Percentiles rank a stretch among this genome's conserved stretches.
These are phyloP conservation scores for Henricia sp. DNA, from an alignment of 53 echinoderm and acorn worm genomes.

Conservation along the genomic window DNA sequence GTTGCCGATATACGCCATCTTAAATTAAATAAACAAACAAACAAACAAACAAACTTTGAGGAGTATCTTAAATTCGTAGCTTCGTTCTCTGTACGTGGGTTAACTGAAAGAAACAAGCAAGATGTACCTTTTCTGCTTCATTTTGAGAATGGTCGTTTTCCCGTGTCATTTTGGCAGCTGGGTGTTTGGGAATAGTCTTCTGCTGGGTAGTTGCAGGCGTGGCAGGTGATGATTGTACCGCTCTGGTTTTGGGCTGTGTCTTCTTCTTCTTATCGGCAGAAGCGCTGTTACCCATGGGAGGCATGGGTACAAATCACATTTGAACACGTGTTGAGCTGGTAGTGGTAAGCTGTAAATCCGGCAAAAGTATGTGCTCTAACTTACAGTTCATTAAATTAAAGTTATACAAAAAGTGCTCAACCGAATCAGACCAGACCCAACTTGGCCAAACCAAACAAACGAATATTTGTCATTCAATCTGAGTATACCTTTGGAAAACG, in stretches of 20 bases:
- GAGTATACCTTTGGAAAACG: too few relatives aligned
- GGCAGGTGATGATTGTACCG: not conserved
- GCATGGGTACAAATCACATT: slow-evolving; percentile 13
- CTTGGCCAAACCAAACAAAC: too few relatives aligned
- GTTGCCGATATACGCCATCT: too few relatives aligned
- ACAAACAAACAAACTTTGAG: too few relatives aligned
- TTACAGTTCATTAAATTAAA: not conserved
- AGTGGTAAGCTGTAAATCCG: not conserved
- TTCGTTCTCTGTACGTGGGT: not conserved
- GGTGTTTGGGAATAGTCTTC: not conserved
- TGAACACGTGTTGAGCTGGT: too few relatives aligned
- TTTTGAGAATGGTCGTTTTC: not conserved
- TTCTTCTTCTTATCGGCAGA: slow-evolving; percentile 32
- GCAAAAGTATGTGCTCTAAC: not conserved
- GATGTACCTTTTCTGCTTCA: slow-evolving; percentile 27
- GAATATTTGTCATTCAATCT: too few relatives aligned
- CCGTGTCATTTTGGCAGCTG: not conserved
- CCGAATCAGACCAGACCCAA: too few relatives aligned
- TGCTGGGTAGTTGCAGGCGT: not conserved
- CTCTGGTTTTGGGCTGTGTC: not conserved
- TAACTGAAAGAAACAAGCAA: not conserved
- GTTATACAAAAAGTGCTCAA: too few relatives aligned
- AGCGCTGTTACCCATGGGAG: slow-evolving; percentile 50
- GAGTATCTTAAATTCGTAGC: too few relatives aligned
- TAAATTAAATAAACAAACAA: too few relatives aligned